These are phyloP conservation scores for Proterorhinus semilunaris DNA, from an alignment of 2,113 vertebrate genomes.

Conservation along the genomic window DNA sequence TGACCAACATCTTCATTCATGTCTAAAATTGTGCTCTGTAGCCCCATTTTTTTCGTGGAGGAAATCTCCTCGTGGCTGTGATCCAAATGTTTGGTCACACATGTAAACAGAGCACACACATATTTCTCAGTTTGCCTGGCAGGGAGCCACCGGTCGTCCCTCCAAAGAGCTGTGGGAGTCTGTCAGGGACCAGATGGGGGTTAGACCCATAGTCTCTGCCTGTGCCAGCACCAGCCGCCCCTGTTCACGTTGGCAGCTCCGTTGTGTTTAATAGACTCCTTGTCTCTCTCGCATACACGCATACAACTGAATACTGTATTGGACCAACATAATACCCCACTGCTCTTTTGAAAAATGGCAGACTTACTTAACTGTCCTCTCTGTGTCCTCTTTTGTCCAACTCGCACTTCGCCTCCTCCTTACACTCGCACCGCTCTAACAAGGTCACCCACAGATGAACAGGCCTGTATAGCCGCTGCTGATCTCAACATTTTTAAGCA, in stretches of 20 bases:
- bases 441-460: constrained; percentile 15
- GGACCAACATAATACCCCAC: constrained; percentile 3
- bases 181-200: constrained; percentile 63
- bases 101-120: constrained; percentile 42
- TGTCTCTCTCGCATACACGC: constrained; percentile 25
- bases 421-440: background rate
- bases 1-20: background rate
- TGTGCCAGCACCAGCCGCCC: constrained; percentile 53
- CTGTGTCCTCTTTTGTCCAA: background rate
- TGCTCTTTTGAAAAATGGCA: constrained; percentile 6
- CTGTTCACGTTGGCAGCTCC: constrained; percentile 44
- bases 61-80: constrained; percentile 41
- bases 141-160: constrained; percentile 44
- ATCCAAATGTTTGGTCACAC: constrained; percentile 57
- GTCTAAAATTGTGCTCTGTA: constrained; percentile 13
- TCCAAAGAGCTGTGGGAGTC: constrained; percentile 28
- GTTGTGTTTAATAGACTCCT: constrained; percentile 50
- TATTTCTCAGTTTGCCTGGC: constrained; percentile 52
- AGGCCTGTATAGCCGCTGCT: background rate
- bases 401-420: background rate
- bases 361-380: background rate
- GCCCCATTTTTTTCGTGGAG: constrained; percentile 41
- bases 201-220: constrained; percentile 51
- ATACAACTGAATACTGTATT: constrained; percentile 12
- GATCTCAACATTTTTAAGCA: background rate